phyloP scores from a whole-genome alignment of 92 coral and sea anemone genomes.

The Palythoa caribaeorum region DNA sequence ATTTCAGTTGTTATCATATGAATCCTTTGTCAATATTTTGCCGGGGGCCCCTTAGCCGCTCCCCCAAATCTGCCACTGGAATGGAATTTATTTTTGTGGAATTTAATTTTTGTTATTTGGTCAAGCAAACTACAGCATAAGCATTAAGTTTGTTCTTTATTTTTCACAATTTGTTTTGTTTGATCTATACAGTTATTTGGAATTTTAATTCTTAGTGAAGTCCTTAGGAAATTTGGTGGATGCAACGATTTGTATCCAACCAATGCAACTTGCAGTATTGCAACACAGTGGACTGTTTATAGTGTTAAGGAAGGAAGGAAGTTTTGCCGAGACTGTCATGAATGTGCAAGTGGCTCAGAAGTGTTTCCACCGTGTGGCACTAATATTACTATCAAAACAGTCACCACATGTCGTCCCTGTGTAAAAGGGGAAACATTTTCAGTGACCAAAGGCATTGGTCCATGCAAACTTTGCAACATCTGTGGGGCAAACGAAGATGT shows the following conservation, averaged over 20 bases:
- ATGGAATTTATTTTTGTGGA: too few species aligned
- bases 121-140: too few species aligned
- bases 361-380: slow-evolving; percentile 18
- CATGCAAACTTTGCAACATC: slow-evolving; percentile 26
- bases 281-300: neutral
- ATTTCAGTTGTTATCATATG: too few species aligned
- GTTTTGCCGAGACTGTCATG: slow-evolving; percentile 4
- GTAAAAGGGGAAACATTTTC: slow-evolving; percentile 10
- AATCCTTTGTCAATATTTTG: too few species aligned
- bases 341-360: slow-evolving; percentile 18
- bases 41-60: too few species aligned
- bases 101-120: too few species aligned
- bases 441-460: neutral
- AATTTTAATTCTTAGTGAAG: too few species aligned
- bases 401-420: neutral
- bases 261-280: neutral
- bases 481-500: slow-evolving; percentile 6
- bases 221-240: neutral
- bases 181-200: too few species aligned
- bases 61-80: too few species aligned
- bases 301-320: neutral
- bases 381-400: too few species aligned
- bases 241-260: neutral
- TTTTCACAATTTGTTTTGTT: too few species aligned
- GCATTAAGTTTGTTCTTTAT: too few species aligned